phyloP scores from a whole-genome alignment of 2,797 vertebrate species.

The Calcarius lapponicus region DNA sequence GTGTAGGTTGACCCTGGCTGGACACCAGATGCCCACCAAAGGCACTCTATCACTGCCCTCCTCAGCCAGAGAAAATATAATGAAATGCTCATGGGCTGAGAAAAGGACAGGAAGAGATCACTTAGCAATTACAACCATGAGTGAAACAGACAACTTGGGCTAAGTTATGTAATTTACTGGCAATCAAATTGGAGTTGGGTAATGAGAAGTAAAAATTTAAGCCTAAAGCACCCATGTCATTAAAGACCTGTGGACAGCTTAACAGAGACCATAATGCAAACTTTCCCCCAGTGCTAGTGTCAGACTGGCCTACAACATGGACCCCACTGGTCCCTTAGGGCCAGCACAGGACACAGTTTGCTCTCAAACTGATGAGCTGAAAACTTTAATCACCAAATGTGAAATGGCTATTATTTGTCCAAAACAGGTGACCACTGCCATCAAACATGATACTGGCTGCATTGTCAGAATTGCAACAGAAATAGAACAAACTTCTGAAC shows the following conservation, averaged over 20 bases:
- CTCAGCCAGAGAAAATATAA: not conserved
- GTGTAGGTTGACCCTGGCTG: not conserved
- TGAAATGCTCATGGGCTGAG: not conserved
- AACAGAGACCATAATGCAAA: not conserved
- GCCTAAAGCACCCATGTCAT: not conserved
- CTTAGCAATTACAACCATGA: not conserved
- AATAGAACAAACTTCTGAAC: constrained; percentile 35
- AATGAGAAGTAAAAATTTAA: not conserved
- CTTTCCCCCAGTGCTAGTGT: not conserved
- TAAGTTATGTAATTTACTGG: not conserved
- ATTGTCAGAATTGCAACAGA: not conserved
- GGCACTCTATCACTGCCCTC: not conserved
- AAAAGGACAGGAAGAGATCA: not conserved
- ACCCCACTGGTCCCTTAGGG: not conserved
- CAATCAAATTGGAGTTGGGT: not conserved
- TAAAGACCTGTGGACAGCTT: not conserved
- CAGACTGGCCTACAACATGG: not conserved
- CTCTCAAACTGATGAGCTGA: not conserved
- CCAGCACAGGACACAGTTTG: not conserved
- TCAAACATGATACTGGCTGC: not conserved
- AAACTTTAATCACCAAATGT: not conserved
- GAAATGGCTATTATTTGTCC: not conserved
- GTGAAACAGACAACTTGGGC: not conserved
- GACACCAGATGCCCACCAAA: not conserved
- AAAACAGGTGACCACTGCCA: not conserved